A percentile compares a stretch with the other conserved stretches of the same genome.
Evolutionary conservation across 2,888 invertebrate genomes (phyloP).

Genomic region (Tigriopus californicus): DNA sequence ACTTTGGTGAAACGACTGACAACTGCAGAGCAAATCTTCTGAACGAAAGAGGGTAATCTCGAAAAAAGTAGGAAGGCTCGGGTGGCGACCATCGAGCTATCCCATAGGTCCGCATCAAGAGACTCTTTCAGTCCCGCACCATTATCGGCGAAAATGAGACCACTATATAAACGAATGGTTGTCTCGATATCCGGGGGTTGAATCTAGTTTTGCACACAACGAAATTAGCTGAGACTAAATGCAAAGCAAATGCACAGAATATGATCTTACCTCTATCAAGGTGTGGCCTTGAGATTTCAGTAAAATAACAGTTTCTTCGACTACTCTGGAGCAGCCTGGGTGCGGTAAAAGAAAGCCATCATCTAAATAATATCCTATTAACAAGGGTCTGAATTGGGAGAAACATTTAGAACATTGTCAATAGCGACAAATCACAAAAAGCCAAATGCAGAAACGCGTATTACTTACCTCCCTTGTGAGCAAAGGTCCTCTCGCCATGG

Average conservation of each 20-base stretch:
- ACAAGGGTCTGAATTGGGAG: not conserved
- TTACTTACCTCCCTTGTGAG: not conserved
- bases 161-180: not conserved
- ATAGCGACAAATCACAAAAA: not conserved
- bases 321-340: slow-evolving; percentile 5
- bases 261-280: not conserved
- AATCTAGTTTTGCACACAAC: not conserved
- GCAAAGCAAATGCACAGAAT: not conserved
- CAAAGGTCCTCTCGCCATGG: not conserved
- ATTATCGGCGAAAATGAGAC: not conserved
- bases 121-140: not conserved
- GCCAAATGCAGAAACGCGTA: not conserved
- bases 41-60: no score
- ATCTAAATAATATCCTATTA: not conserved
- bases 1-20: no score
- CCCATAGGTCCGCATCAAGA: not conserved
- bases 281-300: slow-evolving; percentile 1
- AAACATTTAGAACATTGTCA: not conserved
- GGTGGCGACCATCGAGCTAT: not conserved
- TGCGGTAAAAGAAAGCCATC: not conserved
- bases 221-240: not conserved
- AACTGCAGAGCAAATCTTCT: no score
- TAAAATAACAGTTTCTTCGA: not conserved
- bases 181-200: not conserved
- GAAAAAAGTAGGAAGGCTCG: no score